Evolutionary conservation across 2,797 vertebrate species (phyloP).

Genomic region (Menidia menidia): DNA sequence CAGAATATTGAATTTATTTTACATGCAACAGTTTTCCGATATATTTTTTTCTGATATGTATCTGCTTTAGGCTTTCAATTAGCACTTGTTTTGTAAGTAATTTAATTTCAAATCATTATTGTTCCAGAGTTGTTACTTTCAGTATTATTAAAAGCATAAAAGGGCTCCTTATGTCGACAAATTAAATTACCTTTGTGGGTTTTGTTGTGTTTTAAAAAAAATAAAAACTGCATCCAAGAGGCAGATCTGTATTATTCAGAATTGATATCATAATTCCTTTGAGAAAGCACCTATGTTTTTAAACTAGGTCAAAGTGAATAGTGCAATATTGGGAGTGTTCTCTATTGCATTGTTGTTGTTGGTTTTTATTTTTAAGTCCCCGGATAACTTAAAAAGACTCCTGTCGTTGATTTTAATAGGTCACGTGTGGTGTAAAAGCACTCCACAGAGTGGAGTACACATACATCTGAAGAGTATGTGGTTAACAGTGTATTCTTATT

Average conservation of each 20-base stretch:
- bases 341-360: conserved; percentile 2
- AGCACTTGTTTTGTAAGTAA: not conserved
- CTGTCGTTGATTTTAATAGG: conserved; percentile 6
- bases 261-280: conserved; percentile 14
- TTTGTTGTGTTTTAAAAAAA: not conserved
- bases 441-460: conserved; percentile 16
- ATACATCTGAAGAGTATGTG: conserved; percentile 47
- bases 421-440: conserved; percentile 18
- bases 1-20: not conserved
- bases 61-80: not conserved
- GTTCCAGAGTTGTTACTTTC: not conserved
- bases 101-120: conserved; percentile 1
- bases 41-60: not conserved
- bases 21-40: not conserved
- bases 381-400: not conserved
- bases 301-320: not conserved
- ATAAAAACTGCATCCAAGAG: conserved; percentile 5
- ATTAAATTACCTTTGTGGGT: not conserved
- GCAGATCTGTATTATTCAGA: conserved; percentile 5
- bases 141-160: not conserved
- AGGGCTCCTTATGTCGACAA: not conserved
- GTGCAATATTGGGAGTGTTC: not conserved
- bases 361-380: not conserved
- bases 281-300: not conserved
- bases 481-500: conserved; percentile 45